phyloP scores from a whole-genome alignment of 2,113 vertebrate species.

The Sinosuthora webbiana region DNA sequence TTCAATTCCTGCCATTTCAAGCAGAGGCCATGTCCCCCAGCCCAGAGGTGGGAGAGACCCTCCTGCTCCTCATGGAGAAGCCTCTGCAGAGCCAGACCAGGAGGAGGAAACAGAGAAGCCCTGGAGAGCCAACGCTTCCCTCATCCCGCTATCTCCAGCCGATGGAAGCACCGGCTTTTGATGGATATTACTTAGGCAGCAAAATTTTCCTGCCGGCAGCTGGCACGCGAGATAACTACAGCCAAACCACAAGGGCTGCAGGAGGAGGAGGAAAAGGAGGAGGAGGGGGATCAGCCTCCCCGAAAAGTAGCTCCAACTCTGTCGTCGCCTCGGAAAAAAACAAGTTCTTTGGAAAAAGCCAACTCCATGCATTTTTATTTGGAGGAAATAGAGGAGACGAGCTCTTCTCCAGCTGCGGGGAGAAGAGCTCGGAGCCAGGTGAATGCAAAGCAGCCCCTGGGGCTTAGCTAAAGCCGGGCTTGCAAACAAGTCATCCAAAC shows the following conservation, averaged over 20 bases:
- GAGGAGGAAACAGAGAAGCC: not conserved
- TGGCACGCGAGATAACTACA: conserved; percentile 1
- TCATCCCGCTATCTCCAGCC: not conserved
- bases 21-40: not conserved
- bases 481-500: not conserved
- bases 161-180: not conserved
- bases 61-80: not conserved
- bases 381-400: conserved; percentile 17
- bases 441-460: not conserved
- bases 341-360: conserved; percentile 36
- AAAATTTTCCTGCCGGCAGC: conserved; percentile 25
- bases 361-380: conserved; percentile 43
- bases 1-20: not conserved
- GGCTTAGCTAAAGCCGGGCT: not conserved
- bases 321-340: not conserved
- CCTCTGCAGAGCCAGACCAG: not conserved
- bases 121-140: not conserved
- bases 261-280: not conserved
- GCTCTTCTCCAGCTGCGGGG: not conserved
- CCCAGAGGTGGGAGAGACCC: accelerated
- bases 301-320: not conserved
- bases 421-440: not conserved
- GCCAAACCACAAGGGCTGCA: not conserved
- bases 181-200: conserved; percentile 22
- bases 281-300: not conserved